Conservation (phyloP, 2,113 vertebrate species). For the Lepus americanus region DNA sequence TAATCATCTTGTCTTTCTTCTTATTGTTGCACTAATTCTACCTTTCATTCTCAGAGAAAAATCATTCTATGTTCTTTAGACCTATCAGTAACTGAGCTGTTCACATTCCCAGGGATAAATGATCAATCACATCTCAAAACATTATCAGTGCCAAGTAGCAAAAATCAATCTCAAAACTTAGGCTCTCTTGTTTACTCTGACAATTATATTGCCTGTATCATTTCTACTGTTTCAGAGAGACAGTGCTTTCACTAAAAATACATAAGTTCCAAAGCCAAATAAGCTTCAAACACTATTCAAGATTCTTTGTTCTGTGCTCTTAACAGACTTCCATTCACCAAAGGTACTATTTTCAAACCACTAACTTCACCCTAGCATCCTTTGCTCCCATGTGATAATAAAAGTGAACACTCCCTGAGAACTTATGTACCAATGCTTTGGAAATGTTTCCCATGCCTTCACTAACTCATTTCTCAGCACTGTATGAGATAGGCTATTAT, state of each 20-base stretch:
- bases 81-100: not conserved
- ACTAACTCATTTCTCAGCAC: slow-evolving; percentile 25
- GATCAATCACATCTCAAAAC: not conserved
- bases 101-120: not conserved
- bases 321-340: slow-evolving; percentile 11
- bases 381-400: slow-evolving; percentile 11
- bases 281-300: not conserved
- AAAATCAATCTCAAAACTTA: slow-evolving; percentile 25
- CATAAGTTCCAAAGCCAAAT: not conserved
- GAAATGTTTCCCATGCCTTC: not conserved
- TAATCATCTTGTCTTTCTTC: not conserved
- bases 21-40: slow-evolving; percentile 11
- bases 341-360: slow-evolving; percentile 58
- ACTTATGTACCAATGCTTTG: slow-evolving; percentile 6
- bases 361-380: not conserved
- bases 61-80: not conserved
- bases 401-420: not conserved
- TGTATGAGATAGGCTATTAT: not conserved
- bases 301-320: not conserved
- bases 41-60: slow-evolving; percentile 19
- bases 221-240: not conserved
- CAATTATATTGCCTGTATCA: not conserved
- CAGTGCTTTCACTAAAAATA: not conserved
- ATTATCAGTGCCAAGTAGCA: not conserved
- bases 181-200: not conserved